Conservation (phyloP, 1,140 invertebrate species). For the Heliothis subflexa region DNA sequence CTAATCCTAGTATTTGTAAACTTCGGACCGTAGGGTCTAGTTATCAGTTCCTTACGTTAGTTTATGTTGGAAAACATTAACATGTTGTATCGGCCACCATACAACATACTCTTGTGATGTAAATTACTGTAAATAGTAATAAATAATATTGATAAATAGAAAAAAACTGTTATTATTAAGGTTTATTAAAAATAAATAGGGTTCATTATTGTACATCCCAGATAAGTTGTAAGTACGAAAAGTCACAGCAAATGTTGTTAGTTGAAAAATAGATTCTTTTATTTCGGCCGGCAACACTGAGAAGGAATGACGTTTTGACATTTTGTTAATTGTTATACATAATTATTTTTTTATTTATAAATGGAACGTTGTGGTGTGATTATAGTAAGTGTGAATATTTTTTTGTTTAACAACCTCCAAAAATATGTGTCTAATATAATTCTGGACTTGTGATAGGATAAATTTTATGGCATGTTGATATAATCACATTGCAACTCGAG, state of each 20-base stretch:
- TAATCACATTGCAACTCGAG: conserved; percentile 55
- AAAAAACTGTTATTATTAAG: conserved; percentile 65
- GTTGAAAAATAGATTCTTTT: conserved; percentile 38
- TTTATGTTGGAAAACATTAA: conserved; percentile 45
- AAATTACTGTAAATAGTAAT: conserved; percentile 82
- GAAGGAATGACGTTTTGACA: conserved; percentile 52
- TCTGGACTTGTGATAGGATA: conserved; percentile 48
- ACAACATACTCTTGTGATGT: conserved; percentile 75
- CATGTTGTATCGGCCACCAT: conserved; percentile 64
- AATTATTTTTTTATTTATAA: conserved; percentile 60
- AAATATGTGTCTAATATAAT: conserved; percentile 37
- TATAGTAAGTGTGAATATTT: conserved; percentile 46
- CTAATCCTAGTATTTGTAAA: neutral
- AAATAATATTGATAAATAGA: conserved; percentile 66
- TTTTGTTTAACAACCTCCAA: conserved; percentile 42
- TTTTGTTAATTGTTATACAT: conserved; percentile 59
- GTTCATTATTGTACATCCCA: conserved; percentile 57
- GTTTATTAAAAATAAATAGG: conserved; percentile 59
- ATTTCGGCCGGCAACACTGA: conserved; percentile 53
- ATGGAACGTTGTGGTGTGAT: conserved; percentile 57
- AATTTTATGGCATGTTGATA: conserved; percentile 46
- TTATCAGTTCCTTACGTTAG: conserved; percentile 63
- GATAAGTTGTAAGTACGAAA: conserved; percentile 61
- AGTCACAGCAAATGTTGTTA: conserved; percentile 51
- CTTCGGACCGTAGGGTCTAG: conserved; percentile 1